Percentiles rank a stretch among this genome's conserved stretches.
Conservation (phyloP, 2,113 vertebrate species). For the Thunnus maccoyii region DNA sequence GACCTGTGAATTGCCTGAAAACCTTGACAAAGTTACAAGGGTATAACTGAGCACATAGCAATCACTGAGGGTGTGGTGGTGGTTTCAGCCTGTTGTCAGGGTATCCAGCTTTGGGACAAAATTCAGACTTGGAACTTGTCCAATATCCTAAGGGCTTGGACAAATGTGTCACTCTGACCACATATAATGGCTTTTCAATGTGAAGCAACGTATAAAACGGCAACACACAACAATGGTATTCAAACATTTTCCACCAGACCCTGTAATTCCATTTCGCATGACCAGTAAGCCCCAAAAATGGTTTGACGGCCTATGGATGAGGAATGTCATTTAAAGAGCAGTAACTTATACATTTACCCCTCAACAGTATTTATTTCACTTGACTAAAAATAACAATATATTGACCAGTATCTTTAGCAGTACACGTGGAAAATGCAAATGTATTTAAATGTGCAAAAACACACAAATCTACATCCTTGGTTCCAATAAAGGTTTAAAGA, state of each 20-base stretch:
- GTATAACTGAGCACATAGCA: neutral
- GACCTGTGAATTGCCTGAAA: neutral
- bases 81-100: slow-evolving; percentile 46
- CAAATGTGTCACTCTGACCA: slow-evolving; percentile 27
- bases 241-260: slow-evolving; percentile 7
- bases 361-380: neutral
- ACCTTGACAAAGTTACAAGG: neutral
- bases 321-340: neutral
- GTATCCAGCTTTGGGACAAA: slow-evolving; percentile 45
- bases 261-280: neutral
- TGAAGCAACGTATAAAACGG: slow-evolving; percentile 18
- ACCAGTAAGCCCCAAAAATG: neutral
- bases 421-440: no score
- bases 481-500: neutral
- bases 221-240: neutral
- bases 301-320: neutral
- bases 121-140: slow-evolving; percentile 47
- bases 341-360: neutral
- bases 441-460: no score
- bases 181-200: slow-evolving; percentile 49
- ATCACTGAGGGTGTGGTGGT: slow-evolving; percentile 42
- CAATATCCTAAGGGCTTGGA: slow-evolving; percentile 27
- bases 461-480: no score
- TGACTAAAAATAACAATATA: neutral
- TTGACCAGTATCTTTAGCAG: neutral